Base-by-base conservation (phyloP, 2,797 vertebrate species). In the Cirrhinus molitorella region DNA sequence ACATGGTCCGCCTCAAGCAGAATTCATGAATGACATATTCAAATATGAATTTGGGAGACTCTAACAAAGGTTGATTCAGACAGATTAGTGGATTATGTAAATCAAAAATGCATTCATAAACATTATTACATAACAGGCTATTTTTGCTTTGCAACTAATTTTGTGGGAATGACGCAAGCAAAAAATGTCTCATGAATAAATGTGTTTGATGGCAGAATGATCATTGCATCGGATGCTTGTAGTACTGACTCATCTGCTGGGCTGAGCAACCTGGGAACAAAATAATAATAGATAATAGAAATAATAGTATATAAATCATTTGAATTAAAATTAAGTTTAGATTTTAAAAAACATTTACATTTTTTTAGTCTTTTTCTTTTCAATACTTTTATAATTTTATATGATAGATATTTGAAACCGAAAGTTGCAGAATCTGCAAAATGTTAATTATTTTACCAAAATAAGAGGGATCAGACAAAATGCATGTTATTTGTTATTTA, bases 31-130 rank as follows among this genome's bases (percentile, higher is more conserved):
- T 81, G 85, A 80, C 34, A 43, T 73, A 77, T 84, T 80, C 23
- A 71, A 72, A 77, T 57, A 53, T 34, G 31, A 81, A 37, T 0
- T 49, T 47, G 9, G 63, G 81, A 70, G 40, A 76, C 49, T 77
- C 47, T 63, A 61, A 59, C 11, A 23, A 47, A 34, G 14, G 70
- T 72, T 79, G 59, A 79, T 79, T 89, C 25, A 65, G 51, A 81
- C 53, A 83, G 68, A 88, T 83, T 65, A 83, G 57, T 61, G 57
- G 34, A 63, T 90, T 88, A 86, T 84, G 70, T 81, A 86, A 84
- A 86, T 70, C 57, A 84, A 28, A 51, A 73, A 75, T 65, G 67
- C 13, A 81, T 83, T 85, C 67, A 79, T 74, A 51, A 71, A 63
- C 51, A 59, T 19, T 23, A 83, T 83, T 83, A 83, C 80, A 82